Evolutionary conservation across 2,888 invertebrate genomes (phyloP).

Genomic region (Epicampocera succincta): DNA sequence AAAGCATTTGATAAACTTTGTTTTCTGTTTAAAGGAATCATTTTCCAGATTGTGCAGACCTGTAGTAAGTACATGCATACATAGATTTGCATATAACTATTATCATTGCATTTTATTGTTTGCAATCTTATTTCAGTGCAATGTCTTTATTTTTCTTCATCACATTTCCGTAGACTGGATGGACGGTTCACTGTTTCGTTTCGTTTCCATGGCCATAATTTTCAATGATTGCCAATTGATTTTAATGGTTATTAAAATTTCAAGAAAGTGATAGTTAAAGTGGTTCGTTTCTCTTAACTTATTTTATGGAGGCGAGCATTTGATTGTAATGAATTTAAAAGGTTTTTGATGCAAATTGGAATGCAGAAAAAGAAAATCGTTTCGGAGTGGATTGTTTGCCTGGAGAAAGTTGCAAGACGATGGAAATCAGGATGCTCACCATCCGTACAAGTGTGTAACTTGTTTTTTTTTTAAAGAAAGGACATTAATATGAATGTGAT

Average conservation of each 20-base stretch:
- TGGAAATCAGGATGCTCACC: no score
- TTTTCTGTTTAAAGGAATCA: no score
- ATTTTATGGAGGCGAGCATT: not conserved
- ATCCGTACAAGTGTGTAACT: no score
- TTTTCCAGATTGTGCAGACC: no score
- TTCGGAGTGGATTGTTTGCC: no score
- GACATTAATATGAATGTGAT: no score
- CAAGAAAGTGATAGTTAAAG: conserved; percentile 11
- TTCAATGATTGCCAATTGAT: conserved; percentile 62
- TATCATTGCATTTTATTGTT: conserved; percentile 51
- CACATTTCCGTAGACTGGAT: conserved; percentile 33
- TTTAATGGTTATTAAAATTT: conserved; percentile 50
- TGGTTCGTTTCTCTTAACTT: not conserved
- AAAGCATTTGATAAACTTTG: no score
- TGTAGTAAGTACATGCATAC: no score
- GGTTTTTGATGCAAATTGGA: conserved; percentile 1
- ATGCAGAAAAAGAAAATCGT: not conserved
- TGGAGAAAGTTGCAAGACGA: no score
- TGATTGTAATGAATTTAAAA: not conserved
- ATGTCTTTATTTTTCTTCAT: conserved; percentile 12
- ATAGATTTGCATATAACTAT: conserved; percentile 1
- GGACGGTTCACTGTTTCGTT: conserved; percentile 39
- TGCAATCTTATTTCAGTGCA: conserved; percentile 22
- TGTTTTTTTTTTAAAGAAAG: no score
- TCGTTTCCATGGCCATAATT: conserved; percentile 52